phyloP scores from a whole-genome alignment of 2,797 vertebrate species.

The Siniperca obscura region DNA sequence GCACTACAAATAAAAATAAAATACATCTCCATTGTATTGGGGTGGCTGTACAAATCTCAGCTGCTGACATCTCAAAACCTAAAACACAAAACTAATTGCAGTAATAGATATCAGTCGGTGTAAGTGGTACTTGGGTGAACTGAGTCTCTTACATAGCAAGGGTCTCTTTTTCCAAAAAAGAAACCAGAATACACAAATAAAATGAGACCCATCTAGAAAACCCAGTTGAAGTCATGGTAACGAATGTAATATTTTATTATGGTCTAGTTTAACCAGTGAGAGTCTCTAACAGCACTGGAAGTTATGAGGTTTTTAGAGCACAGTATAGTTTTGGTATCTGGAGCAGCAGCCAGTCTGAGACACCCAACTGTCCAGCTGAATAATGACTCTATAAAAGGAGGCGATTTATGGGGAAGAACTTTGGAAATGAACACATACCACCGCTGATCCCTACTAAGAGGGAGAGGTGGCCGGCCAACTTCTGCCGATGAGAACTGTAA shows the following conservation, averaged over 20 bases:
- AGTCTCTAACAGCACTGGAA: background rate
- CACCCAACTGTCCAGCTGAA: slow-evolving; percentile 62
- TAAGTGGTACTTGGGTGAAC: background rate
- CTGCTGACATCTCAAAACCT: background rate
- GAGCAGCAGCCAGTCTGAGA: slow-evolving; percentile 64
- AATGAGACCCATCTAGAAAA: background rate
- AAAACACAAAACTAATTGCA: background rate
- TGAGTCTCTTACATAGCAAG: background rate
- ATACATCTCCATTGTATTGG: background rate
- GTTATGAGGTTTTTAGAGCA: slow-evolving; percentile 40
- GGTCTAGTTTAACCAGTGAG: background rate
- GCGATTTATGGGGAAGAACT: slow-evolving; percentile 41
- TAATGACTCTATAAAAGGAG: slow-evolving; percentile 59
- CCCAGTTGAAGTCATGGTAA: background rate
- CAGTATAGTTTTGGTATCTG: slow-evolving; percentile 56
- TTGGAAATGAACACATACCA: slow-evolving; percentile 43
- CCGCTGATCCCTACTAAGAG: slow-evolving; percentile 39
- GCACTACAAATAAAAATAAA: background rate
- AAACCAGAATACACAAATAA: background rate
- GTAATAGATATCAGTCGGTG: background rate
- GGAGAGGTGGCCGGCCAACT: slow-evolving; percentile 14
- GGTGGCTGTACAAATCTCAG: background rate
- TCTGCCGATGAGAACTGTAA: slow-evolving; percentile 18
- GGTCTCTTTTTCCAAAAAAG: background rate
- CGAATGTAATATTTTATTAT: background rate